These are phyloP conservation scores for Teinopalpus imperialis DNA, from an alignment of 2,888 invertebrate genomes.

Conservation along the genomic window DNA sequence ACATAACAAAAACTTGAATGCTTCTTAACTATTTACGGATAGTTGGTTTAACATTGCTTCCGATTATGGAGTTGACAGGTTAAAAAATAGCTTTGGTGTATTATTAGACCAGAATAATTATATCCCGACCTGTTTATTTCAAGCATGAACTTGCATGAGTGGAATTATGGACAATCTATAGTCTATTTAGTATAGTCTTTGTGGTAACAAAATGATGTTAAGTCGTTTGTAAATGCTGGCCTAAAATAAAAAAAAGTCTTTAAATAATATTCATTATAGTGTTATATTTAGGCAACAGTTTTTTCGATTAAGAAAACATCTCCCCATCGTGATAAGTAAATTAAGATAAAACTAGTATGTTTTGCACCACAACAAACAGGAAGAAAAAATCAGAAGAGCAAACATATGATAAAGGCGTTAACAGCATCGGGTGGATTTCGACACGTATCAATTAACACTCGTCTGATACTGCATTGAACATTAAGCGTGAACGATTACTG, in stretches of 20 bases:
- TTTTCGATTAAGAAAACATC: not conserved
- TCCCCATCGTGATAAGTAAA: constrained; percentile 12
- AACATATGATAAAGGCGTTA: constrained; percentile 64
- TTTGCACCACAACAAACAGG: constrained; percentile 63
- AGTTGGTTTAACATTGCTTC: constrained; percentile 17
- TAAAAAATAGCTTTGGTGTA: constrained; percentile 7
- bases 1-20: constrained; percentile 6
- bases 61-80: constrained; percentile 21
- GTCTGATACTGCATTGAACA: constrained; percentile 56
- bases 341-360: constrained; percentile 13
- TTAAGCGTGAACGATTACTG: constrained; percentile 54
- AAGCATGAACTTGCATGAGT: too few relatives aligned
- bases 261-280: too few relatives aligned
- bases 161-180: too few relatives aligned
- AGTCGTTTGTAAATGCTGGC: too few relatives aligned
- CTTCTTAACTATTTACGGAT: constrained; percentile 6
- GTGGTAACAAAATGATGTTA: too few relatives aligned
- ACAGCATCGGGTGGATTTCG: constrained; percentile 60
- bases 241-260: too few relatives aligned
- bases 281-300: too few relatives aligned
- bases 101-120: constrained; percentile 21
- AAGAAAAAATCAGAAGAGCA: constrained; percentile 46
- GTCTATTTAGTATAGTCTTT: too few relatives aligned
- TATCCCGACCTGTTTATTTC: constrained; percentile 12
- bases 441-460: constrained; percentile 75